phyloP scores from a whole-genome alignment of 2,113 vertebrate species.

The Trachemys scripta region DNA sequence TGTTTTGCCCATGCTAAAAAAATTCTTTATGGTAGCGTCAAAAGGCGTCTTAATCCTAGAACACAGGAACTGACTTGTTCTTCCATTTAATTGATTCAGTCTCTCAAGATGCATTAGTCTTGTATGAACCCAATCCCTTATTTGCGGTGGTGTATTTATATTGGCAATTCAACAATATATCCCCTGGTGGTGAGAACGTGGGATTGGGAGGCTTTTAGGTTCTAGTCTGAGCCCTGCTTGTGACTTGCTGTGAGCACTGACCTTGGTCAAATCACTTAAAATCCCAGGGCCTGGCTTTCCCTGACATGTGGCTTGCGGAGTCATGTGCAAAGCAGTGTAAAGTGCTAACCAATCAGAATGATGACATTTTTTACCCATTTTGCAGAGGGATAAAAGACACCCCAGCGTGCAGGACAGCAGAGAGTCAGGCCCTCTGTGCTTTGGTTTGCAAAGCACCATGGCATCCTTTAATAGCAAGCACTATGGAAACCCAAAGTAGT shows the following conservation, averaged over 20 bases:
- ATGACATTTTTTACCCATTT: not conserved
- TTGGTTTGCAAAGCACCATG: not conserved
- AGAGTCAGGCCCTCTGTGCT: not conserved
- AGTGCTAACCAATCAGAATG: not conserved
- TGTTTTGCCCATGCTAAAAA: not conserved
- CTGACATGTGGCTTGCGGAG: not conserved
- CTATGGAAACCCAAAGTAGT: not conserved
- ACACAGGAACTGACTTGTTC: not conserved
- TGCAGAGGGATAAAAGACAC: not conserved
- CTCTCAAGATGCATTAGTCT: not conserved
- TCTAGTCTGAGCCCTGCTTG: not conserved
- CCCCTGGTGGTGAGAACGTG: not conserved
- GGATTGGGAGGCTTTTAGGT: not conserved
- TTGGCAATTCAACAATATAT: not conserved
- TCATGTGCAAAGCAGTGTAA: not conserved
- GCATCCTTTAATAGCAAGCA: not conserved
- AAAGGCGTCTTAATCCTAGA: not conserved
- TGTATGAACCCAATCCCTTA: not conserved
- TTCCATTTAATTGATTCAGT: slow-evolving; percentile 11
- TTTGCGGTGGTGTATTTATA: not conserved
- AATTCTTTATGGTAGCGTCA: not conserved
- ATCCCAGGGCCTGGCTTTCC: not conserved
- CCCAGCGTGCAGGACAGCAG: not conserved
- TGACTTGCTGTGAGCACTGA: not conserved
- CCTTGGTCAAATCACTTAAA: not conserved